These are phyloP conservation scores for Clepsis dumicolana DNA, from an alignment of 2,888 invertebrate genomes.

Conservation along the genomic window DNA sequence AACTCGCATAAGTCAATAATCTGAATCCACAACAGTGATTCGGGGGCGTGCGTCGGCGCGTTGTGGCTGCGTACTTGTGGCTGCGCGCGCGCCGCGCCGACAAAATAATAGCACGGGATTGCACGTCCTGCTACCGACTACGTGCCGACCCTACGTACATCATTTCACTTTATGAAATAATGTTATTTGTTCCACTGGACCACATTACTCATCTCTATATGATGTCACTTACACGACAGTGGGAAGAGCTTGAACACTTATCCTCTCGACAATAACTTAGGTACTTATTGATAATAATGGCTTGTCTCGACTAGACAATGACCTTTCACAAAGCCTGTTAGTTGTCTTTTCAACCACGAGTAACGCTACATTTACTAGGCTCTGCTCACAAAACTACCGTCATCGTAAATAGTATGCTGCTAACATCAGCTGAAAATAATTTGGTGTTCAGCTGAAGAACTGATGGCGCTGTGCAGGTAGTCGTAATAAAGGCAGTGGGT, in stretches of 20 bases:
- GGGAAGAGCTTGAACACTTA: conserved; percentile 19
- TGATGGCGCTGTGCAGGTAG: no score
- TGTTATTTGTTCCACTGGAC: conserved; percentile 50
- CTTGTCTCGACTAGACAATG: conserved; percentile 2
- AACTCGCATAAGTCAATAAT: conserved; percentile 11
- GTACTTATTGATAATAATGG: conserved; percentile 7
- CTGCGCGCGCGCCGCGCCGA: conserved; percentile 62
- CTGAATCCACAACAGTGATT: conserved; percentile 34
- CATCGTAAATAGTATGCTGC: no score
- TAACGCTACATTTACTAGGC: neutral
- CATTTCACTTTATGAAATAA: conserved; percentile 68
- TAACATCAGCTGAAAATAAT: no score
- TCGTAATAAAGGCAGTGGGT: no score
- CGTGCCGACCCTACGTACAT: conserved; percentile 61
- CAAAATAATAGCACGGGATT: conserved; percentile 70
- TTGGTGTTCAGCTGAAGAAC: no score
- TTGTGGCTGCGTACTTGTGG: conserved; percentile 55
- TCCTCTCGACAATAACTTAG: conserved; percentile 15
- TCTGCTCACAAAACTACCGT: neutral
- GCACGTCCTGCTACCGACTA: conserved; percentile 64
- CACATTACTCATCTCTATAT: conserved; percentile 31
- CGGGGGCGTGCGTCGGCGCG: conserved; percentile 53
- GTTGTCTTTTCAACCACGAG: neutral
- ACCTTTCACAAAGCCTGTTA: neutral
- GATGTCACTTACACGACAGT: conserved; percentile 26